Conservation (phyloP, 2,797 vertebrate species). For the Falco concolor region DNA sequence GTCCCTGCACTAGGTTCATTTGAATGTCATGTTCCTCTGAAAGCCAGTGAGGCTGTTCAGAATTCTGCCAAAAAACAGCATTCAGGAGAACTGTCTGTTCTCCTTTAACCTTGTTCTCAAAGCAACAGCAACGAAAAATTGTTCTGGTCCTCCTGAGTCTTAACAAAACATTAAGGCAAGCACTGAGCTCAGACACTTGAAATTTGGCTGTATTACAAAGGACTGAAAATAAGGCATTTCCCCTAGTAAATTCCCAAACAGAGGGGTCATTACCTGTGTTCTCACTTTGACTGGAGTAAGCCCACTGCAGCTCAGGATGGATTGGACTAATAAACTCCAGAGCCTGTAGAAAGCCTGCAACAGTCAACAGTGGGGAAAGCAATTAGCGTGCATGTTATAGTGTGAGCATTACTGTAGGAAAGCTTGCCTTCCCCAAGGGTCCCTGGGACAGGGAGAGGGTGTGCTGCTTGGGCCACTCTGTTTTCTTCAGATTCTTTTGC, state of each 20-base stretch:
- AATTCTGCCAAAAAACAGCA: background rate
- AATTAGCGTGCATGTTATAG: background rate
- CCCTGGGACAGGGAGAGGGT: background rate
- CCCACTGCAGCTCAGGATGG: background rate
- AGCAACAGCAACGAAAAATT: constrained; percentile 13
- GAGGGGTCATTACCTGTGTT: constrained; percentile 30
- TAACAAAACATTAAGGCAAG: constrained; percentile 17
- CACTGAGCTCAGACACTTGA: constrained; percentile 7
- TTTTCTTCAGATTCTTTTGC: background rate
- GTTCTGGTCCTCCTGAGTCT: background rate
- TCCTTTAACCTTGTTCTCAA: constrained; percentile 31
- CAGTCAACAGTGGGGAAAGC: background rate
- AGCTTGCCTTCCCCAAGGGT: background rate
- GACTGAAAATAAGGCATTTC: constrained; percentile 41
- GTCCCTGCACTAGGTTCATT: background rate
- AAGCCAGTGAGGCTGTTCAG: background rate
- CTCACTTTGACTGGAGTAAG: background rate
- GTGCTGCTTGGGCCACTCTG: background rate
- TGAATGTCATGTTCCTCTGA: background rate
- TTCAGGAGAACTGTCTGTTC: background rate
- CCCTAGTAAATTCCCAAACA: constrained; percentile 27
- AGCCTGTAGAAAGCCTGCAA: background rate
- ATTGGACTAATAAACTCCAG: constrained; percentile 23
- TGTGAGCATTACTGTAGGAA: background rate
- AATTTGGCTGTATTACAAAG: constrained; percentile 26